These are phyloP conservation scores for Halocynthia aurantium DNA, from an alignment of 23 tunicate genomes.

Conservation along the genomic window DNA sequence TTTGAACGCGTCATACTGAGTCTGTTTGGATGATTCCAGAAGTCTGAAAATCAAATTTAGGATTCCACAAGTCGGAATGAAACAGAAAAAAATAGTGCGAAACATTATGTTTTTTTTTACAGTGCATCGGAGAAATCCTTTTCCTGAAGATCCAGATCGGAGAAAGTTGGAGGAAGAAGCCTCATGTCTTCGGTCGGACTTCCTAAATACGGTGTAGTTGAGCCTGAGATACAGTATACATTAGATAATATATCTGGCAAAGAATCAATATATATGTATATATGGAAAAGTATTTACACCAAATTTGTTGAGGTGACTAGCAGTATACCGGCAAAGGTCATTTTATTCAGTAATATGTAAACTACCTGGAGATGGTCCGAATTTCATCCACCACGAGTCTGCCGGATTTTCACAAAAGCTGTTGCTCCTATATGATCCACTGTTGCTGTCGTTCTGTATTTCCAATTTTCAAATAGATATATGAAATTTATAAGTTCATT, in stretches of 20 bases:
- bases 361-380: constrained; percentile 19
- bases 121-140: not conserved
- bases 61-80: no score
- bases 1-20: constrained; percentile 42
- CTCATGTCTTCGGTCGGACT: no score
- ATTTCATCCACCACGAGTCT: not conserved
- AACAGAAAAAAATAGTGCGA: not conserved
- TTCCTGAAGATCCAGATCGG: not conserved
- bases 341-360: no score
- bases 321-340: no score
- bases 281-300: no score
- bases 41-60: constrained; percentile 1
- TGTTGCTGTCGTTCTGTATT: constrained; percentile 24
- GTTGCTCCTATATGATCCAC: constrained; percentile 21
- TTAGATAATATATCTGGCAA: no score
- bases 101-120: not conserved
- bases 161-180: not conserved
- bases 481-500: not conserved
- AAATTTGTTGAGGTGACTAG: no score
- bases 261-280: no score
- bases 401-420: constrained; percentile 27
- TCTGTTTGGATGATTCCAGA: constrained; percentile 22
- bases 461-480: not conserved
- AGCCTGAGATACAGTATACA: no score
- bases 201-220: no score